phyloP scores from a whole-genome alignment of 1,140 invertebrate species.

The Mylabris phalerata region DNA sequence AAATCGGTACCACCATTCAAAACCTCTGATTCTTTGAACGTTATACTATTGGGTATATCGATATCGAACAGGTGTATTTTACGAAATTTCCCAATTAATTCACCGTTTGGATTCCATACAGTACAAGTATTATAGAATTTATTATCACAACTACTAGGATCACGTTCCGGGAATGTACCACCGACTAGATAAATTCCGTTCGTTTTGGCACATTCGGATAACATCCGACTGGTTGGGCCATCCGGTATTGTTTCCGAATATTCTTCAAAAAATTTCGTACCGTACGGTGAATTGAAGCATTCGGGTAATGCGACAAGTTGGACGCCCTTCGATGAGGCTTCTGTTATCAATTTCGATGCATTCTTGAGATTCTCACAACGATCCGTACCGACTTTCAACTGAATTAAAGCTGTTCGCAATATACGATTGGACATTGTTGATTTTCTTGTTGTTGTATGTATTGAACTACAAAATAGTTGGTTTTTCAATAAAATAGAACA shows the following conservation, averaged over 20 bases:
- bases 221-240: conserved; percentile 61
- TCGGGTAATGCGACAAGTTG: conserved; percentile 79
- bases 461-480: no score
- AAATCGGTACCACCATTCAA: conserved; percentile 69
- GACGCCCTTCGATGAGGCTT: conserved; percentile 65
- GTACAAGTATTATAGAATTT: conserved; percentile 88
- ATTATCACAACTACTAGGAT: conserved; percentile 34
- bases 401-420: conserved; percentile 57
- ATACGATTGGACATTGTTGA: neutral
- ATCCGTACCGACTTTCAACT: conserved; percentile 66
- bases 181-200: conserved; percentile 78
- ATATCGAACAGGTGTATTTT: conserved; percentile 96
- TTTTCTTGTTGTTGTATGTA: no score
- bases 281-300: conserved; percentile 93
- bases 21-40: conserved; percentile 88
- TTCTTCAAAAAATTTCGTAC: conserved; percentile 77
- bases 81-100: conserved; percentile 64
- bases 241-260: conserved; percentile 80
- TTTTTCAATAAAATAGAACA: no score
- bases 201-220: conserved; percentile 70
- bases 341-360: conserved; percentile 63
- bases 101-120: conserved; percentile 75
- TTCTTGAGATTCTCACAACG: conserved; percentile 69
- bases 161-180: conserved; percentile 81
- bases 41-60: conserved; percentile 85